A percentile compares a stretch with the other conserved stretches of the same genome.
Evolutionary conservation across 1,140 invertebrate species (phyloP).

Genomic region (Chrysopa pallens): DNA sequence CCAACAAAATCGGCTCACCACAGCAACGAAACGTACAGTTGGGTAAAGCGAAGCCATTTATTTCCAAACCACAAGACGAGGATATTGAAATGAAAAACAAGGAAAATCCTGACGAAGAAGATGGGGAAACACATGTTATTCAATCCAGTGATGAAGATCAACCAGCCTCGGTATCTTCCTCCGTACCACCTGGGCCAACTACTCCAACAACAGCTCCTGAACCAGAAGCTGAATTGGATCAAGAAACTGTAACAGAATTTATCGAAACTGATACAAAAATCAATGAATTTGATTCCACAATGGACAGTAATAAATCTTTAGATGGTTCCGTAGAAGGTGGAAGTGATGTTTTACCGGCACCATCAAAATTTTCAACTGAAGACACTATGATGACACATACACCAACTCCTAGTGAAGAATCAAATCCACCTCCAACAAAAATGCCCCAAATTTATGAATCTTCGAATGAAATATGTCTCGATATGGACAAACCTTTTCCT

Average conservation of each 20-base stretch:
- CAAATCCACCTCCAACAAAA: too few species aligned
- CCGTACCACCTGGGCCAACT: too few species aligned
- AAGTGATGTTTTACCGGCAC: too few species aligned
- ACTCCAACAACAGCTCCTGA: background rate
- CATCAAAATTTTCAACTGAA: too few species aligned
- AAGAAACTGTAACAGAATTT: background rate
- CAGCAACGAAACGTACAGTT: background rate
- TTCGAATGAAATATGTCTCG: too few species aligned
- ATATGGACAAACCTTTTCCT: too few species aligned
- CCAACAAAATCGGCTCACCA: background rate
- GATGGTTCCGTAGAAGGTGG: too few species aligned
- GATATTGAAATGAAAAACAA: background rate
- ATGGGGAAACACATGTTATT: background rate
- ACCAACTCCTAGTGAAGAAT: too few species aligned
- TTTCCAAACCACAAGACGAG: background rate
- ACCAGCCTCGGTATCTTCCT: background rate
- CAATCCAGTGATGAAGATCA: background rate
- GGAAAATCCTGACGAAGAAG: background rate
- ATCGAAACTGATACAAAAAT: background rate
- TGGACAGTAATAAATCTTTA: too few species aligned
- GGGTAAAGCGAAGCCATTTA: slow-evolving; percentile 1
- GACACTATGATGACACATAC: too few species aligned
- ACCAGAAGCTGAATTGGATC: background rate
- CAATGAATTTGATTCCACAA: too few species aligned
- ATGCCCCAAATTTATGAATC: too few species aligned